Evolutionary conservation across 2,888 invertebrate species (phyloP).

Genomic region (Amphipyra tragopoginis): DNA sequence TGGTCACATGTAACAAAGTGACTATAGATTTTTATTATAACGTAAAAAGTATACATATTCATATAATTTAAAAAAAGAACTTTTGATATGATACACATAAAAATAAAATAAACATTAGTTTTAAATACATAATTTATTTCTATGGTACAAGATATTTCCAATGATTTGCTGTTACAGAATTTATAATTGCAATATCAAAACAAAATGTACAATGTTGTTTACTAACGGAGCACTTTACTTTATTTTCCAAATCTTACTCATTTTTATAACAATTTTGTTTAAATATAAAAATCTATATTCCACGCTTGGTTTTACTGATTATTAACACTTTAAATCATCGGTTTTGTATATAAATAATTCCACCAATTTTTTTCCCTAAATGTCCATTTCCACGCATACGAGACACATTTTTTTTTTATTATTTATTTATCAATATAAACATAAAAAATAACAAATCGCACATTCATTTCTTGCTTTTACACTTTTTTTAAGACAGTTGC

Average conservation of each 20-base stretch:
- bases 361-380: conserved; percentile 71
- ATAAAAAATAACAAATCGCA: conserved; percentile 86
- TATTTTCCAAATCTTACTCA: conserved; percentile 54
- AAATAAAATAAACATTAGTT: conserved; percentile 63
- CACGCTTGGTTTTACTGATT: conserved; percentile 59
- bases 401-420: conserved; percentile 71
- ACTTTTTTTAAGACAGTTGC: conserved; percentile 78
- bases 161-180: conserved; percentile 78
- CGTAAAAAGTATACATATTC: no score
- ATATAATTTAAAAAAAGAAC: no score
- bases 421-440: conserved; percentile 82
- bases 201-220: conserved; percentile 60
- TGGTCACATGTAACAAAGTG: no score
- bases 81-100: background rate
- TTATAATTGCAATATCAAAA: conserved; percentile 68
- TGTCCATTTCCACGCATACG: conserved; percentile 70
- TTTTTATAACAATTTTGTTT: conserved; percentile 62
- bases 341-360: conserved; percentile 66
- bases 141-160: conserved; percentile 87
- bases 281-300: conserved; percentile 59
- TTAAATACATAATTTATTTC: conserved; percentile 90
- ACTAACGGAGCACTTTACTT: conserved; percentile 43
- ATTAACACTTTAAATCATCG: conserved; percentile 71
- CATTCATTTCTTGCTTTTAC: conserved; percentile 73
- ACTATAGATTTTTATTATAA: no score